Evolutionary conservation across 1,140 invertebrate genomes (phyloP).

Genomic region (Triops longicaudatus): DNA sequence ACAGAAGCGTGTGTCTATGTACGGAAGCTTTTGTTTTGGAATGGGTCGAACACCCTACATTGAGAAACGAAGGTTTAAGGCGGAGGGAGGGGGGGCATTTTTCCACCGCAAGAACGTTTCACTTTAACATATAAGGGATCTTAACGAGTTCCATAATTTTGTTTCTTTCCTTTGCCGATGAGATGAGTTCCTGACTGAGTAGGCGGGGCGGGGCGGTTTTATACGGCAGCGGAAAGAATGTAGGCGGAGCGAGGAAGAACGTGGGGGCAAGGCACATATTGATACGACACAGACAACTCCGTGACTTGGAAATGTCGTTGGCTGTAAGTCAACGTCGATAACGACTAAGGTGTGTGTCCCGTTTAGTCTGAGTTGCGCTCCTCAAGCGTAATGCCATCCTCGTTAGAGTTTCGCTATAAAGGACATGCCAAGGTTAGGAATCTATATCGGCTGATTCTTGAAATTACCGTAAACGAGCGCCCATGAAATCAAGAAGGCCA

Average conservation of each 20-base stretch:
- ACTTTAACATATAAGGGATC: background rate
- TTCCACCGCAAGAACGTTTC: background rate
- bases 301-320: background rate
- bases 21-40: background rate
- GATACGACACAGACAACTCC: background rate
- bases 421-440: too few species aligned
- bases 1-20: background rate
- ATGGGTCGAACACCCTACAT: background rate
- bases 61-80: background rate
- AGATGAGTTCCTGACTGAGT: background rate
- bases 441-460: too few species aligned
- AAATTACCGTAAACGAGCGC: too few species aligned
- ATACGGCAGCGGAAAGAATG: background rate
- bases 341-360: background rate
- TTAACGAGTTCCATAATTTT: background rate
- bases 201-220: background rate
- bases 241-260: background rate
- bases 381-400: background rate
- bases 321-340: conserved; percentile 2
- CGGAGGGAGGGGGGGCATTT: background rate
- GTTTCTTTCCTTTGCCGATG: background rate
- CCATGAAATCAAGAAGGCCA: too few species aligned
- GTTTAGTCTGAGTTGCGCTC: background rate
- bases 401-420: background rate
- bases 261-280: background rate